Base-by-base conservation (phyloP, 2,797 vertebrate genomes). In the Anguilla marmorata region DNA sequence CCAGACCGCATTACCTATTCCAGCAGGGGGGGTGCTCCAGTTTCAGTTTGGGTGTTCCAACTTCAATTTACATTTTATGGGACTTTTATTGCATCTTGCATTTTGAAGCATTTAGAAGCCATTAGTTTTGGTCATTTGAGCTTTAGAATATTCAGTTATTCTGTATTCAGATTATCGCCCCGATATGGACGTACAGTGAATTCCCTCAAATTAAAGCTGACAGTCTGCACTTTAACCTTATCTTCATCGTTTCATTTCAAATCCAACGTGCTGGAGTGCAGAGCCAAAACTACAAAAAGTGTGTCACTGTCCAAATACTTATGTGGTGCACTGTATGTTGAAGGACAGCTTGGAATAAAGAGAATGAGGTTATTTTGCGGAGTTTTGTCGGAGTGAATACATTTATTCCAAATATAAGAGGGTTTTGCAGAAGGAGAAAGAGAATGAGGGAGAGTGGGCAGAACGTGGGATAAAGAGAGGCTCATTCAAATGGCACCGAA, bases 281-380 rank as follows among this genome's bases (percentile, higher is more conserved):
- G 16, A 60, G 21, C 58, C 58, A 60, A 16, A 60, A 60, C 58
- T 21, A 60, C 16, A 4, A 60, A 60, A 60, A 60, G 1, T 60
- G 58, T 60, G 16, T 3, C 16, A 21, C 16, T 19, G 58, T 60
- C 58, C 21, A 60, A 60, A 60, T 16, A 1, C 58, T 60, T 60
- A 52, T 11, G 14, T 16, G 16, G 19, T 21, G 30, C 69, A 11
- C 2, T 14, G 19, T 79, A 79, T 79, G 37, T 92, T 92, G 91
- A 94, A 91, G 93, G 92, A 86, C 86, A 45, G 74, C 87, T 90
- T 88, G 89, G 89, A 91, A 88, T 91, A 91, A 93, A 92, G 89
- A 89, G 74, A 4, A 72, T 9, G 33, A 91, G 89, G 88, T 90
- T 91, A 90, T 60, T 84, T 69, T 8, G 88, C 89, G 92, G 91